A percentile compares a stretch with the other conserved stretches of the same genome.
These are phyloP conservation scores for Coecobrya sp. DNA, from an alignment of 2,888 invertebrate species.

Conservation along the genomic window DNA sequence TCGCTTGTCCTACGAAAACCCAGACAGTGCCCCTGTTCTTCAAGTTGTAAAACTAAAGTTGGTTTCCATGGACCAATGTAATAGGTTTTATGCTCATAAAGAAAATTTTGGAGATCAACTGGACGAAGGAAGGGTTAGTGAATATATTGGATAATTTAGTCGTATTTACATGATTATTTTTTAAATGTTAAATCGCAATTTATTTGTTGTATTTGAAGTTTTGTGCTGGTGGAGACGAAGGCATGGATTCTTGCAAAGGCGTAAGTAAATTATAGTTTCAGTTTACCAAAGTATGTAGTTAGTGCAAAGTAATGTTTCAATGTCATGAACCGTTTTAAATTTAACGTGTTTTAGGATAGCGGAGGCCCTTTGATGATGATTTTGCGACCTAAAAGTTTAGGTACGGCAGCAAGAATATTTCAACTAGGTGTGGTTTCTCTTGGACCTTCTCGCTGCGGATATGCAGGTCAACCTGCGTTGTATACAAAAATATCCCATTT, in stretches of 20 bases:
- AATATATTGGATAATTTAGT: no score
- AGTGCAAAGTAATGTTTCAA: no score
- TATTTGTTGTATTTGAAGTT: slow-evolving; percentile 65
- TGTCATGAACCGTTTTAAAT: no score
- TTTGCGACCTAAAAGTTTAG: slow-evolving; percentile 57
- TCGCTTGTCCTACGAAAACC: slow-evolving; percentile 75
- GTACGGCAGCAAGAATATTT: slow-evolving; percentile 55
- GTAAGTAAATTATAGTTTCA: slow-evolving; percentile 48
- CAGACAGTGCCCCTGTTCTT: slow-evolving; percentile 76
- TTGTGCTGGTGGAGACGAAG: slow-evolving; percentile 80
- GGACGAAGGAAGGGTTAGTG: slow-evolving; percentile 82
- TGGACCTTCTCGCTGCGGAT: slow-evolving; percentile 78
- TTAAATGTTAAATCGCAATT: no score
- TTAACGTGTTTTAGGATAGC: slow-evolving; percentile 56
- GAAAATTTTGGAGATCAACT: slow-evolving; percentile 74
- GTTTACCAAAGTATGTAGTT: no score
- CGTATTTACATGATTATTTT: no score
- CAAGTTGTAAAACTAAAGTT: slow-evolving; percentile 78
- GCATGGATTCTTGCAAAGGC: slow-evolving; percentile 77
- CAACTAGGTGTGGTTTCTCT: slow-evolving; percentile 81
- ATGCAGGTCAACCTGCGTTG: slow-evolving; percentile 79
- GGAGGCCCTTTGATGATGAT: slow-evolving; percentile 79
- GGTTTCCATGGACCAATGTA: slow-evolving; percentile 74
- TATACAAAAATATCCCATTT: slow-evolving; percentile 80
- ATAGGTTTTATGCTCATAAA: slow-evolving; percentile 76